Evolutionary conservation across 2,797 vertebrate species (phyloP).

Genomic region (Schizopygopsis malacanthus): DNA sequence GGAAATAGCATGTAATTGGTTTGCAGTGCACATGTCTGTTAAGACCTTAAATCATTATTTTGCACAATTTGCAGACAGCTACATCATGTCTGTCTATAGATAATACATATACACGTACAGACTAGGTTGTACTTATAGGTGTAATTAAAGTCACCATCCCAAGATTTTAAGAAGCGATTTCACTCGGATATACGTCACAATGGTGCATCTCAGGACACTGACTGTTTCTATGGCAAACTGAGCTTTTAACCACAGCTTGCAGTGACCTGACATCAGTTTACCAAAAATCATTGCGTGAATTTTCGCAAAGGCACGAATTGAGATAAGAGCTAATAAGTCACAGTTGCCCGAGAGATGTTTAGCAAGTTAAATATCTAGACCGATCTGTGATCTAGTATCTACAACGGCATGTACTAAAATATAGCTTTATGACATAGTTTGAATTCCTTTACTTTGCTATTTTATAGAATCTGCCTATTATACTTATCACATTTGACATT

Average conservation of each 20-base stretch:
- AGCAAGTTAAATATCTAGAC: neutral
- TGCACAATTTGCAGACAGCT: neutral
- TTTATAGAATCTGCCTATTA: neutral
- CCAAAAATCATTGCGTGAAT: neutral
- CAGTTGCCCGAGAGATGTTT: neutral
- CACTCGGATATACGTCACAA: neutral
- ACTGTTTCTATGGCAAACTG: neutral
- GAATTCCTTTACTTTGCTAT: neutral
- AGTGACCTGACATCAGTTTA: neutral
- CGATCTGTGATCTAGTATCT: neutral
- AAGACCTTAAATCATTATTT: neutral
- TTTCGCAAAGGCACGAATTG: neutral
- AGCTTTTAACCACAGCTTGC: neutral
- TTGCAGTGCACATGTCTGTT: neutral
- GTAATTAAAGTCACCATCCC: neutral
- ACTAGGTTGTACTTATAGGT: neutral
- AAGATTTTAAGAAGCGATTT: neutral
- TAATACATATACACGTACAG: neutral
- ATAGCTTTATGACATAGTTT: neutral
- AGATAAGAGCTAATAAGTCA: neutral
- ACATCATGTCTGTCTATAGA: neutral
- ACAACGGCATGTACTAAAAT: neutral
- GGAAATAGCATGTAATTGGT: neutral
- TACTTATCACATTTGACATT: neutral
- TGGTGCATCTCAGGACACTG: neutral